Conservation (phyloP, 2,888 invertebrate genomes). For the Julus scandinavius region DNA sequence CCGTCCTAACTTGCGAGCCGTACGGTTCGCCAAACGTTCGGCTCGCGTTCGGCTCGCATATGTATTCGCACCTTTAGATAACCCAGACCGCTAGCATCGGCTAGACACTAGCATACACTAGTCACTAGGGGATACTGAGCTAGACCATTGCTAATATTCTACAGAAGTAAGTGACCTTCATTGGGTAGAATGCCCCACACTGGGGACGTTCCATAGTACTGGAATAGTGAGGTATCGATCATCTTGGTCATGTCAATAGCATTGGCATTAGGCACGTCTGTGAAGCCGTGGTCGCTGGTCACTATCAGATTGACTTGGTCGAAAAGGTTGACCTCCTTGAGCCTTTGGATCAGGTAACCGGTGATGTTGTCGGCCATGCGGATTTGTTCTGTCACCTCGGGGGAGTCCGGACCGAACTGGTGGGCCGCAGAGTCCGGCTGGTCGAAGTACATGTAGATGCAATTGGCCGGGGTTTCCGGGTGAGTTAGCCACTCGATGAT, state of each 20-base stretch:
- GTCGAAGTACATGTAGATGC: constrained; percentile 58
- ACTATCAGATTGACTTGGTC: constrained; percentile 74
- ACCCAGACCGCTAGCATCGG: too few relatives aligned
- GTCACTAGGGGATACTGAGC: too few relatives aligned
- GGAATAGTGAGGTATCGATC: constrained; percentile 68
- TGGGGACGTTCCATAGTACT: constrained; percentile 70
- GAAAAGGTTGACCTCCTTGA: constrained; percentile 69
- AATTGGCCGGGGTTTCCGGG: constrained; percentile 58
- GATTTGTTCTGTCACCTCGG: constrained; percentile 62
- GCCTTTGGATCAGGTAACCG: constrained; percentile 69
- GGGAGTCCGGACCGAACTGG: constrained; percentile 68
- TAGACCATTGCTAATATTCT: background rate
- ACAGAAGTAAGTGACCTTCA: constrained; percentile 65
- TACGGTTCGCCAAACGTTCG: too few relatives aligned
- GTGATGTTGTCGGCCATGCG: constrained; percentile 69
- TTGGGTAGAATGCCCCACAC: constrained; percentile 73
- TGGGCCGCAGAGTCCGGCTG: constrained; percentile 59
- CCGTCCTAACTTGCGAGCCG: too few relatives aligned
- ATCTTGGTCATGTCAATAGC: constrained; percentile 72
- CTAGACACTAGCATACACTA: too few relatives aligned
- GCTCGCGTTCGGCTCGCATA: too few relatives aligned
- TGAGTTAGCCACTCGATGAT: constrained; percentile 71
- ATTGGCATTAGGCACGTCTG: constrained; percentile 69
- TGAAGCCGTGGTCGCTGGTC: constrained; percentile 80
- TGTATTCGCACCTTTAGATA: too few relatives aligned